Base-by-base conservation (phyloP, 2,113 vertebrate genomes). In the Engystomops pustulosus region DNA sequence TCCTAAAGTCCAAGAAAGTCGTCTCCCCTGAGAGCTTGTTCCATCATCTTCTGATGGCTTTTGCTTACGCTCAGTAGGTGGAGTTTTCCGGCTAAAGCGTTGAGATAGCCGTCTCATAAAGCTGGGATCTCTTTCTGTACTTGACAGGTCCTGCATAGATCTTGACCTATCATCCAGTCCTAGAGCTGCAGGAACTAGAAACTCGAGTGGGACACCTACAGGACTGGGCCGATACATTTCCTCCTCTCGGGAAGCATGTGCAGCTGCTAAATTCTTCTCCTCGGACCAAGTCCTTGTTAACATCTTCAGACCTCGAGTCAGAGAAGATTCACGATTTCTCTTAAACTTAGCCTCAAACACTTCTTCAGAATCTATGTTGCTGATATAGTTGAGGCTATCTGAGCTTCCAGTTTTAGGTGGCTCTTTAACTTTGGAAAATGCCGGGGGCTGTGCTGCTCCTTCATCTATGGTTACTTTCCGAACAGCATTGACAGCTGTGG, bases 321-420 rank as follows among this genome's bases (percentile, higher is more conserved):
- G 92, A 0, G 97, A 96, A 0, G 96, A 97, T 84, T 98, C 95
- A 0, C 96, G 94, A 47, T 91, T 88, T 80, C 95, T 95, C 87
- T 99, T 99, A 88, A 99, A 99, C 81, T 96, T 96, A 9, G 98
- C 93, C 85, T 99, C 96, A 9, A 99, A 99, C 49, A 99, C 92
- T n/a, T 98, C 97, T 88, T 99, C 96, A 0, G 98, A 99, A 51
- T 94, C 93, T 0, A 99, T 92, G 89, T 99, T 95, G 72, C 95
- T 91, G 4, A 99, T 94, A 55, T 91, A 86, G 20, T 25, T 69
- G 88, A 38, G 81, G 69, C 75, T 27, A 41, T 88, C 79, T 23
- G 90, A 82, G 55, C 87, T 88, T 65, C 87, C 87, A 32, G 90
- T 89, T 70, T 71, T 58, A 0, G 32, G 1, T 4, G 81, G 36